Base-by-base conservation (phyloP, 2,888 invertebrate genomes). In the Leucophenga maculata region DNA sequence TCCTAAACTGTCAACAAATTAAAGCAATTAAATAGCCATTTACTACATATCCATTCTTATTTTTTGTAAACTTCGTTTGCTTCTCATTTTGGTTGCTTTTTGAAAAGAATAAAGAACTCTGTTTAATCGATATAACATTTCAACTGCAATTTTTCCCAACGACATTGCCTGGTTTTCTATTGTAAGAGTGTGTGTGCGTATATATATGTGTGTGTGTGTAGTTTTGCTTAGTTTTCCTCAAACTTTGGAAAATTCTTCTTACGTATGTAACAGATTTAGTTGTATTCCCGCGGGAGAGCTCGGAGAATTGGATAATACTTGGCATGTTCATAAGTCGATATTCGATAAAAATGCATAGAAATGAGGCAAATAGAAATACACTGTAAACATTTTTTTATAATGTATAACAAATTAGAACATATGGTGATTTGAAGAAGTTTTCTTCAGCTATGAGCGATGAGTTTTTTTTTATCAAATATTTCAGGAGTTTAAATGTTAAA, bases 91-190 rank as follows among this genome's bases (percentile, higher is more conserved):
- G 3, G 11, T 8, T 39, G 39, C 39, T 39, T 39, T 39, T 6
- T 1, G 39, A 39, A 52, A 8, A 4, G 16, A 20, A 52, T 6
- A 50, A 16, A 48, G 44, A 62, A 48, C 68, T 71, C 79, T 83
- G 83, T 81, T 81, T 72, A 81, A 81, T 81, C 81, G 81, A 81
- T 81, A 83, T 77, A 76, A 67, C 74, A 75, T 78, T 80, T 80
- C 69, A 77, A 72, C 77, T 79, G 78, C 78, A 78, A 77, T 79
- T 79, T 72, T 72, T 73, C 39, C 39, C 11, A 39, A 39, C 39
- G 39, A 39, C 39, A 39, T 39, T 8, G 11, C 39, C 39, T 39
- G 39, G 9, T 1, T 11, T 39, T 39, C 39, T 39, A 39, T 54
- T 20, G 20, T 16, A 18, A 6, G 54, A 54, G 54, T 54, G 20